phyloP scores from a whole-genome alignment of 2,113 vertebrate genomes.

The Mormyrus iriodes region DNA sequence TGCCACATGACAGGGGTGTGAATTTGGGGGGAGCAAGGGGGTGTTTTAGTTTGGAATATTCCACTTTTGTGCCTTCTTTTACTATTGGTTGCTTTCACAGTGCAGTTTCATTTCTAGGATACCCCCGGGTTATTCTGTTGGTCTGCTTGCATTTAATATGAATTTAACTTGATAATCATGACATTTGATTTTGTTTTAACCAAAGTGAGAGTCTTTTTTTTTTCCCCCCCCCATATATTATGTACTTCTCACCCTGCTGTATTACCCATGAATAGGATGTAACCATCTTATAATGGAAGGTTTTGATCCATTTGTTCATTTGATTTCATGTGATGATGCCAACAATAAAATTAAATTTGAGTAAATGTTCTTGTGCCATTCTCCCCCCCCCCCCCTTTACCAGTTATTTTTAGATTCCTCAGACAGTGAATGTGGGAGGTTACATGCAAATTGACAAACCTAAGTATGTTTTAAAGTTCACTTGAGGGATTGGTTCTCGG shows the following conservation, averaged over 20 bases:
- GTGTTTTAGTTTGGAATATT: background rate
- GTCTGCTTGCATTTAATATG: slow-evolving; percentile 1
- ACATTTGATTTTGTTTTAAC: slow-evolving; percentile 14
- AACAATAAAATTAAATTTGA: slow-evolving; percentile 62
- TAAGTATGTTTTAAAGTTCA: background rate
- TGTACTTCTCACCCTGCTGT: slow-evolving; percentile 9
- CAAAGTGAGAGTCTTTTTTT: slow-evolving; percentile 23
- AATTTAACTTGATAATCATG: background rate
- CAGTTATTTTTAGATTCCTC: background rate
- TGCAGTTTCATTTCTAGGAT: background rate
- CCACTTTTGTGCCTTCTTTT: slow-evolving; percentile 9
- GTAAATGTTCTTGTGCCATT: background rate
- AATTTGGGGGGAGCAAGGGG: background rate
- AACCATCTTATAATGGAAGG: slow-evolving; percentile 22
- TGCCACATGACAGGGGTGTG: background rate
- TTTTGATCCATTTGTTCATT: slow-evolving; percentile 33
- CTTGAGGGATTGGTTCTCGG: background rate
- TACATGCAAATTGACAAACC: background rate
- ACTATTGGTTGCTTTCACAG: background rate
- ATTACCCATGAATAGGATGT: slow-evolving; percentile 13
- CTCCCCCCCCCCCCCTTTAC: background rate
- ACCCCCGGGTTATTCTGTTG: background rate
- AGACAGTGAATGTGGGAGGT: background rate
- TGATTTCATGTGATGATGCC: slow-evolving; percentile 60
- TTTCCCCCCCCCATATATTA: background rate